A percentile compares a stretch with the other conserved stretches of the same genome.
These are phyloP conservation scores for Pangasianodon hypophthalmus DNA, from an alignment of 2,113 vertebrate species.

Conservation along the genomic window DNA sequence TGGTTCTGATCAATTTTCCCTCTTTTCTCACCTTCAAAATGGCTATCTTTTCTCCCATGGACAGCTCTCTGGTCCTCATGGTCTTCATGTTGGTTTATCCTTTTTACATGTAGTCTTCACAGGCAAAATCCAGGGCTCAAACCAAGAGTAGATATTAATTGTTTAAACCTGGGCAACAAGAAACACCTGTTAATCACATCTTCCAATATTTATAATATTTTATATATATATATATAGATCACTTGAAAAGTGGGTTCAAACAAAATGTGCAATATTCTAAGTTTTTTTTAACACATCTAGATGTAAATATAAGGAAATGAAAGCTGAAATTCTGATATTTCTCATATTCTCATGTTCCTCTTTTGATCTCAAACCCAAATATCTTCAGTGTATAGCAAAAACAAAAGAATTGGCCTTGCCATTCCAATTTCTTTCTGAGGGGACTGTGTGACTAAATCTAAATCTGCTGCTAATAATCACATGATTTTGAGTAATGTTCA, in stretches of 20 bases:
- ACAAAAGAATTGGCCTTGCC: background rate
- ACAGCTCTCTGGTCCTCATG: background rate
- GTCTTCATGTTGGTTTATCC: background rate
- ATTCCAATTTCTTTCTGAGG: background rate
- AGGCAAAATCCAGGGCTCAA: no score
- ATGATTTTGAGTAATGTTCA: background rate
- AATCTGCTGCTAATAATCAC: background rate
- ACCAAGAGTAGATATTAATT: no score
- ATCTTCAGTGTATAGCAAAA: background rate
- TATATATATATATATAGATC: no score
- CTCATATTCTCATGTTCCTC: background rate
- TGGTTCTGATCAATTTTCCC: background rate
- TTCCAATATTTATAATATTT: background rate
- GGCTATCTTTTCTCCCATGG: background rate
- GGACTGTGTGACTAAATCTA: background rate
- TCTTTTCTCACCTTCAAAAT: background rate
- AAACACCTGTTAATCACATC: background rate
- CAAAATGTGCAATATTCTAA: no score
- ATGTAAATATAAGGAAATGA: background rate
- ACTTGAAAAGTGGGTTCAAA: background rate
- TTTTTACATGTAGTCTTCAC: no score
- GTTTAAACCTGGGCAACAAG: no score
- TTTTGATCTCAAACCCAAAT: background rate
- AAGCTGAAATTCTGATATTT: background rate
- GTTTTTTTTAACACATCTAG: no score